Evolutionary conservation across 2,113 vertebrate genomes (phyloP).

Genomic region (Prolemur simus): DNA sequence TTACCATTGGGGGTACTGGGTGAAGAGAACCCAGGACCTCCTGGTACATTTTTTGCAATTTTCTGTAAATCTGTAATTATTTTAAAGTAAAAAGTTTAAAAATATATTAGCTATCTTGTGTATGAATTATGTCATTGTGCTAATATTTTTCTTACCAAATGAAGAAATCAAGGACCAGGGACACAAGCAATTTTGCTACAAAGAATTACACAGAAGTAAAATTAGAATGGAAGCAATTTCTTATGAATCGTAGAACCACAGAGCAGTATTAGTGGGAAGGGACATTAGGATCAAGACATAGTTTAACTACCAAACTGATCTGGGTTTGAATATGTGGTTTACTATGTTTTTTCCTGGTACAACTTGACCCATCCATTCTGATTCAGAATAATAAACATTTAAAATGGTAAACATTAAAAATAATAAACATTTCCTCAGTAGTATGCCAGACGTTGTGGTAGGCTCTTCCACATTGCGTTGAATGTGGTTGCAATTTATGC

Average conservation of each 20-base stretch:
- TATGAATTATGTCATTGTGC: not conserved
- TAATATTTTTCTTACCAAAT: not conserved
- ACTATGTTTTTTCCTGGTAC: not conserved
- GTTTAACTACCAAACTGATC: not conserved
- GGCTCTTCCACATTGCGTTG: not conserved
- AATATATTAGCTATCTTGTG: not conserved
- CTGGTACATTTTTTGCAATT: not conserved
- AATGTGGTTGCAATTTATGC: not conserved
- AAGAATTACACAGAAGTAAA: not conserved
- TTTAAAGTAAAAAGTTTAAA: slow-evolving; percentile 49
- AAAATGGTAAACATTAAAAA: not conserved
- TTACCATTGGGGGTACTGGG: not conserved
- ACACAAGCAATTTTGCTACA: slow-evolving; percentile 10
- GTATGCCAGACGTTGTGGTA: not conserved
- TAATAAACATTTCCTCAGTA: not conserved
- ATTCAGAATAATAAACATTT: slow-evolving; percentile 1
- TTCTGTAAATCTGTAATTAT: slow-evolving; percentile 47
- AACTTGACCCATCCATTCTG: not conserved
- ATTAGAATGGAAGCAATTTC: not conserved
- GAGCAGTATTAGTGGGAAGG: not conserved
- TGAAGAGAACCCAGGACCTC: not conserved
- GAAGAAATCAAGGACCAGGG: not conserved
- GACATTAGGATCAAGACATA: not conserved
- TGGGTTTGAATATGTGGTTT: not conserved
- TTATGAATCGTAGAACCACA: not conserved